These are phyloP conservation scores for Martes flavigula DNA, from an alignment of 2,797 vertebrate species.

Conservation along the genomic window DNA sequence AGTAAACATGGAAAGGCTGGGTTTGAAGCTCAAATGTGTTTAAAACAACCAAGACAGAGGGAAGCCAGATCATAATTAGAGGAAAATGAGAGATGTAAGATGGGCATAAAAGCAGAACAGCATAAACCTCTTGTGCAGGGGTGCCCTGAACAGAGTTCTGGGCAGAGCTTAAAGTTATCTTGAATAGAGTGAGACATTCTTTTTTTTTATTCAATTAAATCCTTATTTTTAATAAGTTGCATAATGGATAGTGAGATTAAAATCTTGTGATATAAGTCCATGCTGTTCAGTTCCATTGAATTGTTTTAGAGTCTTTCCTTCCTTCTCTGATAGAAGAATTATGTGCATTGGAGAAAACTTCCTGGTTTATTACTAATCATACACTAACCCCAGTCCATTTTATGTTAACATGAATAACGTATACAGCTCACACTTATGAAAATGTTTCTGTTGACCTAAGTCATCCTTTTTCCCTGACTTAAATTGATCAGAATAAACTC, in stretches of 20 bases:
- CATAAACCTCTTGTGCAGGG: not conserved
- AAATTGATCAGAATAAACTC: conserved; percentile 77
- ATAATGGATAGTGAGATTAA: conserved; percentile 51
- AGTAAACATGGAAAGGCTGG: not conserved
- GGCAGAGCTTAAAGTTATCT: not conserved
- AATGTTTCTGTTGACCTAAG: conserved; percentile 58
- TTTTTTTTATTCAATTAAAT: not conserved
- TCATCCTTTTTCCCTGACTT: conserved; percentile 60
- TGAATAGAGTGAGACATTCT: not conserved
- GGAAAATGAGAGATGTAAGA: not conserved
- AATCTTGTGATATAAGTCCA: not conserved
- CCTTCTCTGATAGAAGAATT: conserved; percentile 36
- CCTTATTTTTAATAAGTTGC: conserved; percentile 48
- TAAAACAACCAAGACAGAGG: not conserved
- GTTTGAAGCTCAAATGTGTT: not conserved
- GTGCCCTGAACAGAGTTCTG: not conserved
- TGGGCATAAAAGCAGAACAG: not conserved
- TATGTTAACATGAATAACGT: conserved; percentile 36
- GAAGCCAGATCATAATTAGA: not conserved
- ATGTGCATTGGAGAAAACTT: conserved; percentile 48
- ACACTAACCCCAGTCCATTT: conserved; percentile 51
- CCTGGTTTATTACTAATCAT: conserved; percentile 58
- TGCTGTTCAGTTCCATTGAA: conserved; percentile 58
- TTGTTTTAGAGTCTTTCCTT: conserved; percentile 37
- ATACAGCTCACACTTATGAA: conserved; percentile 37